Evolutionary conservation across 2,113 vertebrate genomes (phyloP), one percentile per base, ranked within the genome.

Genomic region (Clarias macrocephalus): DNA sequence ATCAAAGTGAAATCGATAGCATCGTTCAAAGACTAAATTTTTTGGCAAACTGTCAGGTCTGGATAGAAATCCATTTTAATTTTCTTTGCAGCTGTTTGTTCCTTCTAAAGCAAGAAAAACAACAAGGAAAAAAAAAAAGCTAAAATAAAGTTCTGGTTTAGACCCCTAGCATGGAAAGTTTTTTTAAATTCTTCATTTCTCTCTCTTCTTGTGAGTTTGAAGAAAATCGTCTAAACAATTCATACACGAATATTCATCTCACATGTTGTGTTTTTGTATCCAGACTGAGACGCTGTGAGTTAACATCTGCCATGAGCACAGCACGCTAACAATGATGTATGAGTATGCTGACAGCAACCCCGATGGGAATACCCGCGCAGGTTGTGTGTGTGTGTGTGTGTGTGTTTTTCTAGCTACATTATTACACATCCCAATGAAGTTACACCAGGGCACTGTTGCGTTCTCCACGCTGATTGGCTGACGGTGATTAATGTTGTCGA

Each of bases 311-410:
- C 28, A 21, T 80, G 77, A 33, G 56, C 18, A 5, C 77, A 59
- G 77, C 54, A 80, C 10, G 77, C 56, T 80, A 80, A 80, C 56
- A 59, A 80, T 80, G 77, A 80, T 80, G 54, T 59, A 80, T 33
- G 54, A 59, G 77, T 28, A 80, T 0, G 28, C 28, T 80, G 77
- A 80, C 77, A 59, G 77, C 8, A 80, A 33, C 59, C 56, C 77
- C 5, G 28, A 80, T 33, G 77, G 77, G 77, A 59, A 80, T 30
- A 80, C 8, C 77, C 57, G 77, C 16, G 33, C 54, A 80, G 18
- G 56, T 30, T 56, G 5, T 80, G 77, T 80, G 56, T 80, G 77
- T 33, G 77, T 59, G 56, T 75, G 72, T 75, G 72, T 72, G 68
- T 72, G 68, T 72, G 30, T 37, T n/a, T 56, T n/a, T 28, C 10